Base-by-base conservation (phyloP, 1,140 invertebrate species). In the Galendromus occidentalis region DNA sequence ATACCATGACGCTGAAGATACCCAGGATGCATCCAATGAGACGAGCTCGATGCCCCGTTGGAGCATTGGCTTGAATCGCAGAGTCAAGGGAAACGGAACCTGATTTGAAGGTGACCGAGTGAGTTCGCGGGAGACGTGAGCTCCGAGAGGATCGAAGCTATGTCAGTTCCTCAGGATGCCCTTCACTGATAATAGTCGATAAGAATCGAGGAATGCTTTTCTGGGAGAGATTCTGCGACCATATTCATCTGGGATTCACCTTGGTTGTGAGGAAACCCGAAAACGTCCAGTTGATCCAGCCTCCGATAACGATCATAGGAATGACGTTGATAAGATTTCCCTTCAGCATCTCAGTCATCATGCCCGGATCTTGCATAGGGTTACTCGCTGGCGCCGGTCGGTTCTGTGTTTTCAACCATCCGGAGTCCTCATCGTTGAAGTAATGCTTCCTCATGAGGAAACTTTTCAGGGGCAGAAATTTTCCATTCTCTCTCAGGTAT, bases 251-350 rank as follows among this genome's bases (percentile, higher is more conserved):
- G n/a, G n/a, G n/a, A n/a, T n/a, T 39, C 30, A 42, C 63, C 79
- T 79, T 82, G 87, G 86, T 98, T 59, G 95, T 98, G 42, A 99
- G 87, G 77, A 99, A 99, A 63, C 96, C 96, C 67, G 93, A 97
- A 76, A 99, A 98, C 80, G 97, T 97, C 95, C 95, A 99, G 75
- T 99, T 99, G 70, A 99, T 99, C 95, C 95, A 99, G 17, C 87
- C 94, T 72, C 94, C 94, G 71, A 98, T 97, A 0, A 98, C 82
- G 68, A 98, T 91, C 92, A 97, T 98, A 0, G 95, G 95, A 66
- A 95, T 76, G 4, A 98, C 91, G 80, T 98, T 98, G 0, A 93
- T 95, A 18, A 98, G 82, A 79, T 98, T 98, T 44, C 94, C 94
- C 77, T 98, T 98, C 25, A 98, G 78, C 93, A 98, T 97, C 71